These are phyloP conservation scores for Sinocyclocheilus rhinocerous DNA, from an alignment of 2,113 vertebrate genomes.

Conservation along the genomic window DNA sequence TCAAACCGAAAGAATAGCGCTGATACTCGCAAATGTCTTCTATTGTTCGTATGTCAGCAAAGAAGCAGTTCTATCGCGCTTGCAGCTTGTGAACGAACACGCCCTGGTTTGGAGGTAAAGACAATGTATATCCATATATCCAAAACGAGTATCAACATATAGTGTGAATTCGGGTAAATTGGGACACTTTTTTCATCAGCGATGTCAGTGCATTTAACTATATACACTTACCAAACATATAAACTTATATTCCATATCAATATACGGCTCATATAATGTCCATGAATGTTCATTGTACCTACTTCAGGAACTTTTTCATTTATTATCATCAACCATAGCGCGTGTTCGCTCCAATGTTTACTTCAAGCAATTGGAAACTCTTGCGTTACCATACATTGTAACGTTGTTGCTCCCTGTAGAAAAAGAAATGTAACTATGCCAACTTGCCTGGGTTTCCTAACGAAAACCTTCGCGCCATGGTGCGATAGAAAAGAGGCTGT, in stretches of 20 bases:
- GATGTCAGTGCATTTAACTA: neutral
- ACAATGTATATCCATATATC: neutral
- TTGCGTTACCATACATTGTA: neutral
- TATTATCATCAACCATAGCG: neutral
- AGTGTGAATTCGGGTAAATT: neutral
- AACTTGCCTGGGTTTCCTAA: no score
- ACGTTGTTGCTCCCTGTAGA: neutral
- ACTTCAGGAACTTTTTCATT: neutral
- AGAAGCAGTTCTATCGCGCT: neutral
- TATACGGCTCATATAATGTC: neutral
- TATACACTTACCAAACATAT: neutral
- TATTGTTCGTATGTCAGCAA: neutral
- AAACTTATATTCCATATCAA: neutral
- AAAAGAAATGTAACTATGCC: no score
- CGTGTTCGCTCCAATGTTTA: neutral
- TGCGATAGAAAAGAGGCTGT: no score
- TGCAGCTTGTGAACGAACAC: neutral
- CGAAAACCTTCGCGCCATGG: no score
- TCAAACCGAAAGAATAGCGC: neutral
- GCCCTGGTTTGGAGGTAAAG: neutral
- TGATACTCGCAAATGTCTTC: neutral
- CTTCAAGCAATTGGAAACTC: neutral
- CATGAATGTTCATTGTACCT: neutral
- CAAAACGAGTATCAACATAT: neutral
- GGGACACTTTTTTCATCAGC: neutral